A percentile compares a stretch with the other conserved stretches of the same genome.
Evolutionary conservation across 1,140 invertebrate genomes (phyloP).

Genomic region (Drosophila triauraria): DNA sequence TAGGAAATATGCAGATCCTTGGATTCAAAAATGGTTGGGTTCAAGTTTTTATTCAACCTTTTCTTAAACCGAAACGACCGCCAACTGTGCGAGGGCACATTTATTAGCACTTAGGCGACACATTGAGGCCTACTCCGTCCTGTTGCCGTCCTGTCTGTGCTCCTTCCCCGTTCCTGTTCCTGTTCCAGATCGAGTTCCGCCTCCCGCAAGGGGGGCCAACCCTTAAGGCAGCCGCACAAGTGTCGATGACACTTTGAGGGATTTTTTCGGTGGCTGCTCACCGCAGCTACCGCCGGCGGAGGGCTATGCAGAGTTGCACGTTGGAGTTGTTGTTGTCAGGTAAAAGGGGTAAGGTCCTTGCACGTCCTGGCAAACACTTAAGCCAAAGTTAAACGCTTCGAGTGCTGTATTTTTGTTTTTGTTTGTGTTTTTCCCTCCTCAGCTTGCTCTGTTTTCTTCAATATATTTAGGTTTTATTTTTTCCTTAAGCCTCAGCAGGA

Average conservation of each 20-base stretch:
- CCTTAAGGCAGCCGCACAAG: slow-evolving; percentile 75
- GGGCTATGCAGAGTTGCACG: slow-evolving; percentile 70
- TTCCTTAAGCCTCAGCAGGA: slow-evolving; percentile 64
- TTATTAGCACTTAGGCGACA: slow-evolving; percentile 83
- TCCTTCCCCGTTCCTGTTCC: slow-evolving; percentile 30
- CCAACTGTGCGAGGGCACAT: slow-evolving; percentile 77
- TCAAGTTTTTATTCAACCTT: slow-evolving; percentile 19
- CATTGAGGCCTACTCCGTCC: slow-evolving; percentile 55
- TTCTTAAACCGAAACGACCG: slow-evolving; percentile 40
- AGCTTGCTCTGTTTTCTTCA: slow-evolving; percentile 54
- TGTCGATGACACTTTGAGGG: slow-evolving; percentile 82
- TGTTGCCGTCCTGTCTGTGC: slow-evolving; percentile 11
- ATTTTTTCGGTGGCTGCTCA: slow-evolving; percentile 59
- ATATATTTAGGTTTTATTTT: slow-evolving; percentile 25
- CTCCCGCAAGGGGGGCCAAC: slow-evolving; percentile 59
- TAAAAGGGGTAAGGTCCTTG: slow-evolving; percentile 51
- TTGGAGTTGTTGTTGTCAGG: slow-evolving; percentile 36
- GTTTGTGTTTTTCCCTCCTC: slow-evolving; percentile 57
- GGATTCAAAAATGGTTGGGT: neutral
- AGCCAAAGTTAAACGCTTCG: slow-evolving; percentile 82
- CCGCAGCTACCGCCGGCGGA: slow-evolving; percentile 49
- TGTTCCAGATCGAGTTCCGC: slow-evolving; percentile 20
- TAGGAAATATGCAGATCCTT: slow-evolving; percentile 33
- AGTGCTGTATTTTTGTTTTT: slow-evolving; percentile 83
- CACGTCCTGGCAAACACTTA: slow-evolving; percentile 79